A percentile compares a stretch with the other conserved stretches of the same genome.
phyloP scores from a whole-genome alignment of 2,113 vertebrate species.

The Urocitellus parryii region DNA sequence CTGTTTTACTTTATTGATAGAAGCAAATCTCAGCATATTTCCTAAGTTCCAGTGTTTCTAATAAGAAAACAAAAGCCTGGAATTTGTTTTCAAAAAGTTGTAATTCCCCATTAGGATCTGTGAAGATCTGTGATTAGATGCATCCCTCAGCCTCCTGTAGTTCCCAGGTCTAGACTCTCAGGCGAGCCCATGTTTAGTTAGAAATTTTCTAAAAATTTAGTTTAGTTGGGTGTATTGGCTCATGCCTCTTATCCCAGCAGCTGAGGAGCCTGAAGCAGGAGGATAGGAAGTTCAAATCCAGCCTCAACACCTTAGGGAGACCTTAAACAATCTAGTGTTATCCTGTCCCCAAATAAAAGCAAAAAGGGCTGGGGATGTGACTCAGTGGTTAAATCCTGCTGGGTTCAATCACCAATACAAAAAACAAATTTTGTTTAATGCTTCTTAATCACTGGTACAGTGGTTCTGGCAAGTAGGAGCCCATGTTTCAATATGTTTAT shows the following conservation, averaged over 20 bases:
- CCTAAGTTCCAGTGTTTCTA: background rate
- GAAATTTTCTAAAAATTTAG: background rate
- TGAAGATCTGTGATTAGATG: background rate
- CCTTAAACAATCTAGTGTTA: too few species aligned
- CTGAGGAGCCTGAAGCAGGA: too few species aligned
- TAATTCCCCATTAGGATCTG: background rate
- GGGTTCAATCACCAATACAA: too few species aligned
- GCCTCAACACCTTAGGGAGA: too few species aligned
- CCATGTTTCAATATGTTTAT: background rate
- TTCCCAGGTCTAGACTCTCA: background rate
- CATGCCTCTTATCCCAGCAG: too few species aligned
- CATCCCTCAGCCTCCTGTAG: background rate
- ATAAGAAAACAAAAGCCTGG: background rate
- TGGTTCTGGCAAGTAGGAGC: background rate
- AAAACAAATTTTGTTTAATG: too few species aligned
- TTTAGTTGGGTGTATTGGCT: background rate
- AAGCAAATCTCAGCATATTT: background rate
- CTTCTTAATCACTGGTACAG: background rate
- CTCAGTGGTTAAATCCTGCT: too few species aligned
- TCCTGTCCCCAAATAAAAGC: too few species aligned
- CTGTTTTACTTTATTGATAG: background rate
- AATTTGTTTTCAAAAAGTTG: background rate
- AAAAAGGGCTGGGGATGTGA: too few species aligned
- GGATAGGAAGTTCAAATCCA: too few species aligned
- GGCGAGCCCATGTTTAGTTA: background rate